A percentile compares a stretch with the other conserved stretches of the same genome.
Conservation (phyloP, 2,113 vertebrate genomes). For the Corythoichthys haematopterus region DNA sequence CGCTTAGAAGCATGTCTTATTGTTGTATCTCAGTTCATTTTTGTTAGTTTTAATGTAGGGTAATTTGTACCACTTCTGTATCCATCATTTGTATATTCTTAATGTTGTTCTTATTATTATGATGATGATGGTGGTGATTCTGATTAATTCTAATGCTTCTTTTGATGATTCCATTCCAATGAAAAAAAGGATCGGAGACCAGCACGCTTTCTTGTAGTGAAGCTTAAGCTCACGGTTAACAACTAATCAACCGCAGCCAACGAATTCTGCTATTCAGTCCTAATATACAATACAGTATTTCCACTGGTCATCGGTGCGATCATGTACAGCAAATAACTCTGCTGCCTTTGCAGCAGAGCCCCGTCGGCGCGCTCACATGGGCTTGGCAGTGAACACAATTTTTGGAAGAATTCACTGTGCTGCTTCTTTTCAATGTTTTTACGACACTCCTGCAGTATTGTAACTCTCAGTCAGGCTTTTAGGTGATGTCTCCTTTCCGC, state of each 20-base stretch:
- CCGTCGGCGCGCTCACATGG: slow-evolving; percentile 35
- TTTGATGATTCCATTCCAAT: slow-evolving; percentile 69
- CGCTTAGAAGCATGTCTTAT: slow-evolving; percentile 75
- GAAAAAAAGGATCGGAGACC: slow-evolving; percentile 65
- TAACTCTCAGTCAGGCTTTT: slow-evolving; percentile 42
- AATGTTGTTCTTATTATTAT: slow-evolving; percentile 64
- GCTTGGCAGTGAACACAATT: slow-evolving; percentile 45
- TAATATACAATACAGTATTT: slow-evolving; percentile 48
- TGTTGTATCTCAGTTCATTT: slow-evolving; percentile 65
- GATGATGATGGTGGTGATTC: slow-evolving; percentile 41
- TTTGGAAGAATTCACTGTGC: slow-evolving; percentile 48
- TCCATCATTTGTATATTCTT: slow-evolving; percentile 71
- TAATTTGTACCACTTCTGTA: slow-evolving; percentile 75
- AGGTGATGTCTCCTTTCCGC: slow-evolving; percentile 28
- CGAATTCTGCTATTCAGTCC: slow-evolving; percentile 36
- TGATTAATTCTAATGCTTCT: slow-evolving; percentile 68
- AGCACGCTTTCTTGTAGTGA: slow-evolving; percentile 58
- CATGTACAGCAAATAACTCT: slow-evolving; percentile 43
- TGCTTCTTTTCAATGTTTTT: slow-evolving; percentile 23
- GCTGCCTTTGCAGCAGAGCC: slow-evolving; percentile 53
- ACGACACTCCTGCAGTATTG: slow-evolving; percentile 59
- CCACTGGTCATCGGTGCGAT: slow-evolving; percentile 39
- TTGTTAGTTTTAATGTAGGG: slow-evolving; percentile 64
- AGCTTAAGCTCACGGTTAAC: slow-evolving; percentile 66
- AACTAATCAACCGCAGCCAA: slow-evolving; percentile 68